Base-by-base conservation (phyloP, 2,113 vertebrate species). In the Piliocolobus tephrosceles region DNA sequence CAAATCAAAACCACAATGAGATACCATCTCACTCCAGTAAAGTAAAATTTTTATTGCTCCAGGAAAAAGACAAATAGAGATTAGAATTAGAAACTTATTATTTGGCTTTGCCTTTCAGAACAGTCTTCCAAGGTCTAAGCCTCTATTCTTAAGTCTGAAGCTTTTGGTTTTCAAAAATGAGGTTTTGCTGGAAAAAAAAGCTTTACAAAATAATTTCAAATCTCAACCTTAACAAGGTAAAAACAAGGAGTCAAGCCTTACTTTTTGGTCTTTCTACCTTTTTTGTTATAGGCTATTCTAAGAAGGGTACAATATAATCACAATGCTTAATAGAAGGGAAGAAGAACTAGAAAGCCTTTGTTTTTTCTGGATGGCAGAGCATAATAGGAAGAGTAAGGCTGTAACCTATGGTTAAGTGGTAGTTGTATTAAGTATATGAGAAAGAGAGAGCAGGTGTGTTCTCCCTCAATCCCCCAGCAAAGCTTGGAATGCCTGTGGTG, bases 51-150 rank as follows among this genome's bases (percentile, higher is more conserved):
- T 84, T 86, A 78, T 50, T 22, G 32, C 18, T 78, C 8, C 11
- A 94, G 8, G 40, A 61, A 47, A 86, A 90, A 43, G 18, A 5
- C 38, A 4, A 12, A 68, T 89, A 64, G 9, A 83, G 12, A 38
- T 20, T 57, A 27, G 32, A 64, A 94, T 61, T 90, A 92, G 6
- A 94, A 90, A 87, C 68, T 81, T 12, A 92, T 10, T 87, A 72
- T 95, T 85, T 92, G 68, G 14, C 50, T 92, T 80, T 89, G 18
- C 2, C 10, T 92, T 94, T 82, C 73, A 72, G 88, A 94, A 80
- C 6, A 43, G 25, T 64, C 38, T 57, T 84, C 12, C 64, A 18
- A 64, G 16, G 86, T 72, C 68, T 64, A 86, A 92, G 9, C 4
- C 32, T 32, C 45, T 66, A 38, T 38, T 12, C 7, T 30, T 64